These are phyloP conservation scores for Thermophis baileyi DNA, from an alignment of 2,113 vertebrate genomes.

Conservation along the genomic window DNA sequence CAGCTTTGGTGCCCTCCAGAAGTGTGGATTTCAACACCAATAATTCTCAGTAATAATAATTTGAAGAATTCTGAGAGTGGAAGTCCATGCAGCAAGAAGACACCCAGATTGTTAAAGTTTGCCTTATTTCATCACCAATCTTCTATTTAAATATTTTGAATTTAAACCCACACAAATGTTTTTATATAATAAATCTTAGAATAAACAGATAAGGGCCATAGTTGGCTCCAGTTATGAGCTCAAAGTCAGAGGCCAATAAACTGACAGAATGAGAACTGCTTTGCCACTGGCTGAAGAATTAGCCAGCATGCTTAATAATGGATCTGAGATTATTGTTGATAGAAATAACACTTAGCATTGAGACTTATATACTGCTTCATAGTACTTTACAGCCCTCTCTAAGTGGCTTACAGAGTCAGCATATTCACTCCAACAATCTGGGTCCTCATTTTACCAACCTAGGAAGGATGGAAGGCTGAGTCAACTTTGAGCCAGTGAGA, in stretches of 20 bases:
- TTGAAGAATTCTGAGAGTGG: background rate
- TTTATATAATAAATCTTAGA: background rate
- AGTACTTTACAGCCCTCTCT: background rate
- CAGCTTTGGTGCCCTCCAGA: background rate
- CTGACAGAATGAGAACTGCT: background rate
- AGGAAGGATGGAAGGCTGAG: background rate
- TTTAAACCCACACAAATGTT: background rate
- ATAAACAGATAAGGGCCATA: background rate
- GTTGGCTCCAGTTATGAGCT: background rate
- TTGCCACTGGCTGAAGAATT: background rate
- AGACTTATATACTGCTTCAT: background rate
- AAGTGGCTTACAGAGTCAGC: background rate
- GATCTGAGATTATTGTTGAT: background rate
- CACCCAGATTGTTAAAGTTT: background rate
- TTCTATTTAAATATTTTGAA: background rate
- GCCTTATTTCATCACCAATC: background rate
- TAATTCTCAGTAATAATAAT: background rate
- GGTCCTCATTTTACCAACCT: background rate
- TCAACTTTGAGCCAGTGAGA: background rate
- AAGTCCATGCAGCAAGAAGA: background rate
- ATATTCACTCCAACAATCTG: background rate
- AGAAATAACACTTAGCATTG: background rate
- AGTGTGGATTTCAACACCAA: background rate
- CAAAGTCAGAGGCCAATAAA: background rate
- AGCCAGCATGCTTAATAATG: background rate